Evolutionary conservation across 2,888 invertebrate species (phyloP).

Genomic region (Epinotia bilunana): DNA sequence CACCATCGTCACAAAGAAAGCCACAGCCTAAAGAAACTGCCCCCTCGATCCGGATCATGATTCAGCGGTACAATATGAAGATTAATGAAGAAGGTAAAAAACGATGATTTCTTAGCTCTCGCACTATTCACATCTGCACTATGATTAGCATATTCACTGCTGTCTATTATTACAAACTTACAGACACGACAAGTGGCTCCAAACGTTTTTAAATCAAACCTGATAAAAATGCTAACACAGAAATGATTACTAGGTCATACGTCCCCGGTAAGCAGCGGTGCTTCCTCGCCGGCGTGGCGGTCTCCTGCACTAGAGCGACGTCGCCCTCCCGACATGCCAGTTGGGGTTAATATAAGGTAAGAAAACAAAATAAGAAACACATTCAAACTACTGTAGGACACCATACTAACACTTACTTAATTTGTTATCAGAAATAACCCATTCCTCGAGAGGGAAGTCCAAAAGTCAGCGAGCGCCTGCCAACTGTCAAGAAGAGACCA

Average conservation of each 20-base stretch:
- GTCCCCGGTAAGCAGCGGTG: slow-evolving; percentile 84
- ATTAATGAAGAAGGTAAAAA: slow-evolving; percentile 82
- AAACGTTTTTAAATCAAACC: too few relatives aligned
- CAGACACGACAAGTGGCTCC: too few relatives aligned
- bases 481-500: slow-evolving; percentile 76
- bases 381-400: too few relatives aligned
- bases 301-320: slow-evolving; percentile 86
- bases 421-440: slow-evolving; percentile 75
- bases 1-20: slow-evolving; percentile 84
- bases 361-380: not conserved
- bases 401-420: not conserved
- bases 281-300: slow-evolving; percentile 87
- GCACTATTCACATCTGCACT: not conserved
- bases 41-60: slow-evolving; percentile 88
- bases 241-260: slow-evolving; percentile 64
- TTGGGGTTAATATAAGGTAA: slow-evolving; percentile 79
- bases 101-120: not conserved
- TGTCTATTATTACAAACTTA: too few relatives aligned
- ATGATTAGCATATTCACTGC: too few relatives aligned
- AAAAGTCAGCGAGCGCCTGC: slow-evolving; percentile 87
- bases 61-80: slow-evolving; percentile 88
- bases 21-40: slow-evolving; percentile 86
- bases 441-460: slow-evolving; percentile 83
- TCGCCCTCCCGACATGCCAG: slow-evolving; percentile 81
- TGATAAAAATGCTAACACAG: not conserved